Evolutionary conservation across 2,797 vertebrate species (phyloP), one percentile per base, ranked within the genome.

Genomic region (Bradypus variegatus): DNA sequence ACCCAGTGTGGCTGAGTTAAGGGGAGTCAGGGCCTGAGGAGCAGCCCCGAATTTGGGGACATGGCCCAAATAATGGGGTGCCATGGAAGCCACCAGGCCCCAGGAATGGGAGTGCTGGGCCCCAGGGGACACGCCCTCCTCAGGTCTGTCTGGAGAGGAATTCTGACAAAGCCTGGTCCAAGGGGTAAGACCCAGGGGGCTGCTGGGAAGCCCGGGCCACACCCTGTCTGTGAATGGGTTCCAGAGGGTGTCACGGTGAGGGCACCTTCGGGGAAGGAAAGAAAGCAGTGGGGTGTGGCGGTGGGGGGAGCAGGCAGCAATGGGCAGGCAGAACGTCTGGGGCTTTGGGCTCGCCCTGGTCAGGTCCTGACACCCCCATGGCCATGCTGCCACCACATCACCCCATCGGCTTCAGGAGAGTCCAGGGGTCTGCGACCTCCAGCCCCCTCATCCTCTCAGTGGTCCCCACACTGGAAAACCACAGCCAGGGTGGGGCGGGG

Each of bases 221-320:
- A 16, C 31, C 23, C 21, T 0, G 0, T 36, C 77, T 38, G 18
- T 45, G 33, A 64, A 33, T 10, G 2, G 18, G 7, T 6, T 8
- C 65, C 38, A 4, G 45, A 41, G 45, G 53, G 55, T 14, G n/a
- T 58, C 72, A 14, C 10, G 21, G 81, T 21, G 8, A 29, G 80
- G 55, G 33, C 65, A 48, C 48, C 0, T 41, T 70, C 14, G 25
- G 33, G 8, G 16, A 31, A 15, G 36, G 27, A 41, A 27, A 36
- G 55, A 36, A 27, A 33, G 14, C 13, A 31, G 9, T 45, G 41
- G n/a, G 10, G 31, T 50, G 12, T 18, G n/a, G 3, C 55, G n/a
- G n/a, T n/a, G 41, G 41, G 41, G 41, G 41, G 41, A 45, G 41
- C 41, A 45, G 41, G 41, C 41, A 45, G 41, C 5, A 2, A 41